Percentiles rank a stretch among this genome's conserved stretches.
phyloP scores from a whole-genome alignment of 2,113 vertebrate genomes.

The Limanda limanda region DNA sequence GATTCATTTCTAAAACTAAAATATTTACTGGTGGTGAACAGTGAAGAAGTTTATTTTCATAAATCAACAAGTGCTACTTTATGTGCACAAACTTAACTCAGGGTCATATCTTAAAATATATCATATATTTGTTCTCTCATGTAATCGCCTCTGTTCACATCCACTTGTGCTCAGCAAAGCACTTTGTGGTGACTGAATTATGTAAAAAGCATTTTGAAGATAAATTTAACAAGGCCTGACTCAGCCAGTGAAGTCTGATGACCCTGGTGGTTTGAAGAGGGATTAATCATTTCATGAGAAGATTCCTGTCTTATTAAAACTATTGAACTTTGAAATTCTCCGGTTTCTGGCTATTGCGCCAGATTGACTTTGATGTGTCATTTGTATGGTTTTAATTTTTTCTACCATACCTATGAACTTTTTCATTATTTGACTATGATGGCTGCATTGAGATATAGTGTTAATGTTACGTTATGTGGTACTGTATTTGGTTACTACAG shows the following conservation, averaged over 20 bases:
- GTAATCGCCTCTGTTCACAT: not conserved
- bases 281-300: constrained; percentile 40
- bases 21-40: not conserved
- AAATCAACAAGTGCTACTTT: not conserved
- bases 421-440: not conserved
- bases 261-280: constrained; percentile 12
- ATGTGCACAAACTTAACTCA: not conserved
- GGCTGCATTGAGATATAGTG: not conserved
- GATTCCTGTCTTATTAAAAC: constrained; percentile 34
- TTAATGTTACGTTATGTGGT: not conserved
- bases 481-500: no score
- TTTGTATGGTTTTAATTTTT: not conserved
- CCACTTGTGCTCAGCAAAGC: no score
- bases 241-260: constrained; percentile 18
- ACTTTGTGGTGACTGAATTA: not conserved
- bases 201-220: not conserved
- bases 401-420: not conserved
- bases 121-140: constrained; percentile 7
- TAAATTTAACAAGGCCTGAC: not conserved
- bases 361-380: not conserved
- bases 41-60: no score
- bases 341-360: not conserved
- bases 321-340: constrained; percentile 15
- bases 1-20: not conserved
- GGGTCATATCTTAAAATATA: not conserved